A percentile compares a stretch with the other conserved stretches of the same genome.
Evolutionary conservation across 2,113 vertebrate species (phyloP).

Genomic region (Labrus mixtus): DNA sequence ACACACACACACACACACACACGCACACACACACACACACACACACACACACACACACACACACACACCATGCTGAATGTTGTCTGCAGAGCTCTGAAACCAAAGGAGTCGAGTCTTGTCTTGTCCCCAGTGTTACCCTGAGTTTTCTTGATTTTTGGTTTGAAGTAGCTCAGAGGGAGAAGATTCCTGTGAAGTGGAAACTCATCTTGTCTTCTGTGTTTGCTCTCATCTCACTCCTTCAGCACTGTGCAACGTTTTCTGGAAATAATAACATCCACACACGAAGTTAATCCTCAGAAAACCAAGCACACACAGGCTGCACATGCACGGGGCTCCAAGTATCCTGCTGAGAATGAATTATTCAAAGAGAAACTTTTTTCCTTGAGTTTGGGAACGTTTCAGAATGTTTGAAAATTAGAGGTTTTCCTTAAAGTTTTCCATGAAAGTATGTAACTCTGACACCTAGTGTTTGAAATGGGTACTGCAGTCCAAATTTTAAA

Average conservation of each 20-base stretch:
- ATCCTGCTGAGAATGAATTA: constrained; percentile 2
- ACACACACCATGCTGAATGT: constrained; percentile 1
- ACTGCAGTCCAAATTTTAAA: too few species aligned
- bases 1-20: too few species aligned
- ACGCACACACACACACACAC: too few species aligned
- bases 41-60: too few species aligned
- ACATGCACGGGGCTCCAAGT: not conserved
- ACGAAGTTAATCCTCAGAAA: not conserved
- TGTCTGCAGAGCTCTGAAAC: constrained; percentile 11
- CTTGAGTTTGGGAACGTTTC: not conserved
- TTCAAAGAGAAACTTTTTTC: constrained; percentile 11
- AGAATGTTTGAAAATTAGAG: not conserved
- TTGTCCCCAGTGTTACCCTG: not conserved
- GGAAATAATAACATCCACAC: constrained; percentile 34
- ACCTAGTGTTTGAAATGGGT: too few species aligned
- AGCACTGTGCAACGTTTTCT: constrained; percentile 25
- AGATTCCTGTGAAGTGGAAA: constrained; percentile 11
- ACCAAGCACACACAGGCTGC: not conserved
- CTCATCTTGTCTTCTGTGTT: constrained; percentile 20
- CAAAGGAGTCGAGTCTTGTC: constrained; percentile 25
- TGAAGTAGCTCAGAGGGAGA: constrained; percentile 14
- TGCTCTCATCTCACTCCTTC: constrained; percentile 14
- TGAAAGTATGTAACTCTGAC: not conserved
- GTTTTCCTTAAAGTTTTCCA: not conserved
- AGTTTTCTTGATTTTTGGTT: constrained; percentile 30